Conservation (phyloP, 2,797 vertebrate genomes). For the Sardinella longiceps region DNA sequence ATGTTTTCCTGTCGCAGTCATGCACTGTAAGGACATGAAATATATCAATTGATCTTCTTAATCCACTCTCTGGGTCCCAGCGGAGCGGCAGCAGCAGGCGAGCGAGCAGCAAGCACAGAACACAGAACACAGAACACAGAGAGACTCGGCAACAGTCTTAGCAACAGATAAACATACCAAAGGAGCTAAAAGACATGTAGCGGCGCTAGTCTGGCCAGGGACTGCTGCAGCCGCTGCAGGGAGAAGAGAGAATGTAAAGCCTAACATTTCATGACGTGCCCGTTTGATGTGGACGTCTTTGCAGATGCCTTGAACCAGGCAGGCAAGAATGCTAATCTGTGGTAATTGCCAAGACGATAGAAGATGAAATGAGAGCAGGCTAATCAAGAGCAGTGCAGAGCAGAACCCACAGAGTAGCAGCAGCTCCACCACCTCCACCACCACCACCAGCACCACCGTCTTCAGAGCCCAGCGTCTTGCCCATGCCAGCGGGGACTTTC, state of each 20-base stretch:
- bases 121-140: no score
- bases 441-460: neutral
- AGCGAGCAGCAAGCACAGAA: slow-evolving; percentile 51
- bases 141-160: slow-evolving; percentile 63
- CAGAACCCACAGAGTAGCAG: slow-evolving; percentile 32
- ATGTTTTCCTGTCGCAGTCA: slow-evolving; percentile 54
- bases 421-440: no score
- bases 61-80: slow-evolving; percentile 56
- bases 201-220: neutral
- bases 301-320: slow-evolving; percentile 61
- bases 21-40: slow-evolving; percentile 56
- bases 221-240: slow-evolving; percentile 55
- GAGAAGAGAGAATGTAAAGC: slow-evolving; percentile 55
- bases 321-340: slow-evolving; percentile 61
- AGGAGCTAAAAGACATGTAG: slow-evolving; percentile 44
- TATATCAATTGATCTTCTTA: slow-evolving; percentile 65
- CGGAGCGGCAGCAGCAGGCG: slow-evolving; percentile 55
- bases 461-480: slow-evolving; percentile 29
- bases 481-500: slow-evolving; percentile 30
- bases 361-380: slow-evolving; percentile 28
- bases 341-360: slow-evolving; percentile 64
- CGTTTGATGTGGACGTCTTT: slow-evolving; percentile 70
- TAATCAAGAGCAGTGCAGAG: slow-evolving; percentile 32
- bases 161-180: slow-evolving; percentile 69
- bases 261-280: slow-evolving; percentile 64